phyloP scores from a whole-genome alignment of 2,888 invertebrate genomes.

The Sesamia inferens region DNA sequence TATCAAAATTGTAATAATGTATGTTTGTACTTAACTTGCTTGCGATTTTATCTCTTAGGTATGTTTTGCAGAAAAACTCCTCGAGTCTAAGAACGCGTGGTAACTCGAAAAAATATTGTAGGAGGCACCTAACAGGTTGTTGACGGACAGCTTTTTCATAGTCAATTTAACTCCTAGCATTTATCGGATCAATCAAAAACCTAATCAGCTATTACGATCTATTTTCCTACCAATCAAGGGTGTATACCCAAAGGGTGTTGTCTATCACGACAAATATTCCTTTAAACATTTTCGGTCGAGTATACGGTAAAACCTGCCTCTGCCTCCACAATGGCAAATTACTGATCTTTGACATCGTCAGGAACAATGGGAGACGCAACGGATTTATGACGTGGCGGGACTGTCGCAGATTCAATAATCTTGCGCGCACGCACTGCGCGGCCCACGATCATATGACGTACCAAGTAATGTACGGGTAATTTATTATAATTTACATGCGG shows the following conservation, averaged over 20 bases:
- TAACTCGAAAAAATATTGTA: constrained; percentile 26
- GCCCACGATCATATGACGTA: constrained; percentile 71
- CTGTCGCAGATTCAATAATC: constrained; percentile 78
- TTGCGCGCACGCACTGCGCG: constrained; percentile 74
- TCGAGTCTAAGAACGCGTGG: constrained; percentile 20
- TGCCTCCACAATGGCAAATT: constrained; percentile 86
- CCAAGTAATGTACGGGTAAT: constrained; percentile 66
- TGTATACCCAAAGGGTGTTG: constrained; percentile 30
- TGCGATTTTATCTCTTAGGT: constrained; percentile 41
- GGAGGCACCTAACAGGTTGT: constrained; percentile 34
- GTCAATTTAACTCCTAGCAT: constrained; percentile 23
- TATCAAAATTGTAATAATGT: constrained; percentile 63
- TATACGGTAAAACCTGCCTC: constrained; percentile 64
- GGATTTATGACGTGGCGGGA: constrained; percentile 79
- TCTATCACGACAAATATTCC: constrained; percentile 6
- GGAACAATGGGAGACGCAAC: constrained; percentile 85
- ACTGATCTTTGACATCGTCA: constrained; percentile 88
- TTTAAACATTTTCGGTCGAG: constrained; percentile 32
- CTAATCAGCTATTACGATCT: constrained; percentile 28
- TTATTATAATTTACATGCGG: constrained; percentile 71
- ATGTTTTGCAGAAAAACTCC: constrained; percentile 47
- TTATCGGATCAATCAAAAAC: constrained; percentile 40
- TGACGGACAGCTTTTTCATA: constrained; percentile 15
- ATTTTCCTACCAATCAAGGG: constrained; percentile 35
- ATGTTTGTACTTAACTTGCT: constrained; percentile 48